Conservation (phyloP, 1,140 invertebrate species). For the Brachionus koreanus region DNA sequence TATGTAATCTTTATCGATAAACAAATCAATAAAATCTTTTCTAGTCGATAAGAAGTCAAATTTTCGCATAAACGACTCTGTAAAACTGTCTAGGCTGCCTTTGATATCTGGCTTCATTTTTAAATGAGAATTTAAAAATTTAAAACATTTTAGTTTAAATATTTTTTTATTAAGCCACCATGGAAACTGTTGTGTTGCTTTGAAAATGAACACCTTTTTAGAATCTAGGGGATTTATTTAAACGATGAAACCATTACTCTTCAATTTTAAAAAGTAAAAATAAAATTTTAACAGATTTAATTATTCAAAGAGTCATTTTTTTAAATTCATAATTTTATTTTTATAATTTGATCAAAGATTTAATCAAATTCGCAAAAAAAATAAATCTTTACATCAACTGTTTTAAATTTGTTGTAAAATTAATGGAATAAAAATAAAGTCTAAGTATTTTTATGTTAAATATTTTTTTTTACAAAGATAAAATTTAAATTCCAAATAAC, state of each 20-base stretch:
- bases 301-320: neutral
- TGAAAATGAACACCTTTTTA: neutral
- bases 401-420: too few relatives aligned
- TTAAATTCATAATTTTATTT: neutral
- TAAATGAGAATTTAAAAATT: neutral
- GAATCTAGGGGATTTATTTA: neutral
- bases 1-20: neutral
- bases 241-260: neutral
- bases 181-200: neutral
- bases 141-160: neutral
- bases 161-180: neutral
- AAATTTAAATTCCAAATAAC: too few relatives aligned
- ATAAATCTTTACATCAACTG: too few relatives aligned
- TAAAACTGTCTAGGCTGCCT: neutral
- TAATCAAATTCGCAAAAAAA: too few relatives aligned
- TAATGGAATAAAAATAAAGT: too few relatives aligned
- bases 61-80: neutral
- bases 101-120: neutral
- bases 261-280: neutral
- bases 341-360: neutral
- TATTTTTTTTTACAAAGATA: too few relatives aligned
- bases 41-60: neutral
- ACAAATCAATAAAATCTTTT: neutral
- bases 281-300: neutral
- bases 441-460: too few relatives aligned